phyloP scores from a whole-genome alignment of 2,888 invertebrate genomes.

The Conops quadrifasciatus region DNA sequence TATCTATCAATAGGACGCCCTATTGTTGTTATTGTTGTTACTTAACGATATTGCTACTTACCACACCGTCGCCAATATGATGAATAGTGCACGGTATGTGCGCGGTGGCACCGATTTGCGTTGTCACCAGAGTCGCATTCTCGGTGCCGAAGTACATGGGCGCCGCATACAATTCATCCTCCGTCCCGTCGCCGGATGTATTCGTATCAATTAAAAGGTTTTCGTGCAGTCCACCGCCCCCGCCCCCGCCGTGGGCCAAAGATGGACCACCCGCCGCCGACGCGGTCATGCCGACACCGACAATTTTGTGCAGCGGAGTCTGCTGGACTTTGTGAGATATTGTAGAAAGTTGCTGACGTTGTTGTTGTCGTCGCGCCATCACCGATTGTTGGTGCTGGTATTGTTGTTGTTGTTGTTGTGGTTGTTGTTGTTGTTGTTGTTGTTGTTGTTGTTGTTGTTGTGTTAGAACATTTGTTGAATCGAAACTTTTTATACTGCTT shows the following conservation, averaged over 20 bases:
- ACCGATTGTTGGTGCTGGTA: slow-evolving; percentile 50
- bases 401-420: slow-evolving; percentile 46
- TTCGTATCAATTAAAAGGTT: slow-evolving; percentile 44
- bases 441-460: slow-evolving; percentile 47
- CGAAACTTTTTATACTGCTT: slow-evolving; percentile 59
- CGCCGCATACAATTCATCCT: slow-evolving; percentile 63
- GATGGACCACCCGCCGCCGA: slow-evolving; percentile 12
- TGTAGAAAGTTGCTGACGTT: slow-evolving; percentile 44
- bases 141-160: slow-evolving; percentile 85
- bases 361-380: slow-evolving; percentile 54
- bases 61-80: slow-evolving; percentile 88
- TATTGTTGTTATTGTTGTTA: not conserved
- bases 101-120: slow-evolving; percentile 86
- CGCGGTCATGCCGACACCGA: slow-evolving; percentile 42
- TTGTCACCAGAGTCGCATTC: slow-evolving; percentile 81
- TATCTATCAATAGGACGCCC: not conserved
- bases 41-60: slow-evolving; percentile 67
- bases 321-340: slow-evolving; percentile 37
- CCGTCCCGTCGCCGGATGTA: slow-evolving; percentile 41
- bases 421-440: slow-evolving; percentile 42
- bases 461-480: slow-evolving; percentile 57
- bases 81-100: slow-evolving; percentile 84
- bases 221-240: slow-evolving; percentile 36
- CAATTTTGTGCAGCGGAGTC: slow-evolving; percentile 44
- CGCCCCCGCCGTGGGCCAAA: too few species aligned